phyloP scores from a whole-genome alignment of 2,888 invertebrate genomes.

The Cinara cedri region DNA sequence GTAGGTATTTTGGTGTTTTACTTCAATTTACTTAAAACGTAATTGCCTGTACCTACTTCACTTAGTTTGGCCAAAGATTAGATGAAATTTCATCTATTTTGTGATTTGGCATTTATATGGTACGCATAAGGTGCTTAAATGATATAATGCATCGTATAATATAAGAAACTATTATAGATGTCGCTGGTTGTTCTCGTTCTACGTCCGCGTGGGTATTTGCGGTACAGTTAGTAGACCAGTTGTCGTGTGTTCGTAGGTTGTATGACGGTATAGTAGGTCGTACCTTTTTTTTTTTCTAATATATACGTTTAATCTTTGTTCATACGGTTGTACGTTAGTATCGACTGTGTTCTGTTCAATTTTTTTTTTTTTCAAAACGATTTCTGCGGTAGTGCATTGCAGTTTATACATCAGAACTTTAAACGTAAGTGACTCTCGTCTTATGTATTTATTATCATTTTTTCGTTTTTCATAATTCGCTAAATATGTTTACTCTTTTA shows the following conservation, averaged over 20 bases:
- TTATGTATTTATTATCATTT: neutral
- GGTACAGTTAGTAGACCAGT: constrained; percentile 12
- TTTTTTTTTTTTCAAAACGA: neutral
- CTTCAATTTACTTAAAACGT: too few species aligned
- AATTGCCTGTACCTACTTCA: too few species aligned
- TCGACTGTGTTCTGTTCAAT: neutral
- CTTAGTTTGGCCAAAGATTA: too few species aligned
- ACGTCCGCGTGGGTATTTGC: constrained; percentile 42
- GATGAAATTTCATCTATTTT: too few species aligned
- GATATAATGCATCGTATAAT: neutral
- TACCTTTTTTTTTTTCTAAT: constrained; percentile 13
- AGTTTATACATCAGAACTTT: neutral
- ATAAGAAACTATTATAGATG: constrained; percentile 31
- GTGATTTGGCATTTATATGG: too few species aligned
- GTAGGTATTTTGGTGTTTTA: neutral
- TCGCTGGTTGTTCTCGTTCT: constrained; percentile 41
- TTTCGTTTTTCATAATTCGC: neutral
- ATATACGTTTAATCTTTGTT: neutral
- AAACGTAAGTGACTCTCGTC: constrained; percentile 20
- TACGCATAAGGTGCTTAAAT: too few species aligned
- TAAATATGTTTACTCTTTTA: neutral
- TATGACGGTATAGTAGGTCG: constrained; percentile 15
- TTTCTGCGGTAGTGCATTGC: constrained; percentile 13
- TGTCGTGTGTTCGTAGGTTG: constrained; percentile 24
- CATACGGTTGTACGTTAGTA: neutral